Evolutionary conservation across 2,113 vertebrate genomes (phyloP), one percentile per base, ranked within the genome.

Genomic region (Macquaria ambigua): DNA sequence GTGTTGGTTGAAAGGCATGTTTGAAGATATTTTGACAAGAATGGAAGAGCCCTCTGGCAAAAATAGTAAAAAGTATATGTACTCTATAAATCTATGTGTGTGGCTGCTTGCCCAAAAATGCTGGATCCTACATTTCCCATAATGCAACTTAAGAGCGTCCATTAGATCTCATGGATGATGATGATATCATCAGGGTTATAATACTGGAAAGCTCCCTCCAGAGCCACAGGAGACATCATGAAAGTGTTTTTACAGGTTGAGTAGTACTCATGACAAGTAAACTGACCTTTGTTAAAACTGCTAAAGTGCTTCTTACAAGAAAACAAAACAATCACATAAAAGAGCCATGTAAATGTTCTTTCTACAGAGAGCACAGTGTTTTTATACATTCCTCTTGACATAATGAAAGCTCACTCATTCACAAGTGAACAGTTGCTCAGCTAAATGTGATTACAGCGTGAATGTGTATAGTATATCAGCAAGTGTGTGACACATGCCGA

Each of bases 1-100:
- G 87, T 90, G 84, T 87, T 87, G 48, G 58, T 88, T 91, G 84
- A 93, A 95, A 93, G 81, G 84, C 78, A 68, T 81, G 79, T 85
- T 90, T 61, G 70, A 31, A 31, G 28, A 87, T 92, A 89, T 86
- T 93, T 87, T 85, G 78, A 78, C 78, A 61, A 74, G 73, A 82
- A 55, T 70, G 37, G 59, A 64, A 66, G 63, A 78, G 68, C 73
- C 81, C 34, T 67, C 59, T 61, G 58, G 74, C 77, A 72, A 34
- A 72, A n/a, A n/a, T n/a, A n/a, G n/a, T n/a, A n/a, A n/a, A n/a
- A n/a, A n/a, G n/a, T n/a, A 23, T 39, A 48, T 46, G 72, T 34
- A n/a, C 50, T 81, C 39, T 56, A 10, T n/a, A 7, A 3, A 34
- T 39, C 77, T 34, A 8, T 37, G 3, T 62, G 23, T 72, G 5